Percentiles rank a stretch among this genome's conserved stretches.
Conservation (phyloP, 2,888 invertebrate species). For the Kryphioiulus occultus region DNA sequence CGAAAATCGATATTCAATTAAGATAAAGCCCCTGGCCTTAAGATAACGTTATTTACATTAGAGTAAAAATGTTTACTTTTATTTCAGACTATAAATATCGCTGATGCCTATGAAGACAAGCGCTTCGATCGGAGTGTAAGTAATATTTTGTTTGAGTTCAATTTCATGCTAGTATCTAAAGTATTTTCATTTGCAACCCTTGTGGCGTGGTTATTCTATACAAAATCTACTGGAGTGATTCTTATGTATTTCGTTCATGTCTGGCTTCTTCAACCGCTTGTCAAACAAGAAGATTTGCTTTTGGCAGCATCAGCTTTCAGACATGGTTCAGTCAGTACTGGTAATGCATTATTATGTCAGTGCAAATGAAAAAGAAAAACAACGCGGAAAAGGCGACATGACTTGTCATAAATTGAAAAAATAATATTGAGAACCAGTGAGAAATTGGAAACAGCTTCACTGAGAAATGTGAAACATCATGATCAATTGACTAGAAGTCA, state of each 20-base stretch:
- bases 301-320: not conserved
- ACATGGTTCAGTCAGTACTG: not conserved
- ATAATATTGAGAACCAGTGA: not conserved
- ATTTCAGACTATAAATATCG: conserved; percentile 85
- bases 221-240: not conserved
- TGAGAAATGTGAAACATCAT: not conserved
- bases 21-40: not conserved
- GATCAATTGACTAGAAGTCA: not conserved
- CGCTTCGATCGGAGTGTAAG: conserved; percentile 76
- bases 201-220: not conserved
- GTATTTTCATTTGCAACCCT: not conserved
- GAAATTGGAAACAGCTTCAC: not conserved
- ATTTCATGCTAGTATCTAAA: conserved; percentile 57
- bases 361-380: not conserved
- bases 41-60: not conserved
- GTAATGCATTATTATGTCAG: not conserved
- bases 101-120: conserved; percentile 86
- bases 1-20: not conserved
- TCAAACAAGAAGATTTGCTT: not conserved
- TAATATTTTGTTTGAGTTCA: conserved; percentile 60
- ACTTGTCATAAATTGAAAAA: not conserved
- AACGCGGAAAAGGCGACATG: not conserved
- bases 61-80: conserved; percentile 44
- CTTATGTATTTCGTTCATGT: not conserved
- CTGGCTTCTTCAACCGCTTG: conserved; percentile 69